Evolutionary conservation across 2,797 vertebrate species (phyloP), one percentile per base, ranked within the genome.

Genomic region (Peromyscus nudipes): DNA sequence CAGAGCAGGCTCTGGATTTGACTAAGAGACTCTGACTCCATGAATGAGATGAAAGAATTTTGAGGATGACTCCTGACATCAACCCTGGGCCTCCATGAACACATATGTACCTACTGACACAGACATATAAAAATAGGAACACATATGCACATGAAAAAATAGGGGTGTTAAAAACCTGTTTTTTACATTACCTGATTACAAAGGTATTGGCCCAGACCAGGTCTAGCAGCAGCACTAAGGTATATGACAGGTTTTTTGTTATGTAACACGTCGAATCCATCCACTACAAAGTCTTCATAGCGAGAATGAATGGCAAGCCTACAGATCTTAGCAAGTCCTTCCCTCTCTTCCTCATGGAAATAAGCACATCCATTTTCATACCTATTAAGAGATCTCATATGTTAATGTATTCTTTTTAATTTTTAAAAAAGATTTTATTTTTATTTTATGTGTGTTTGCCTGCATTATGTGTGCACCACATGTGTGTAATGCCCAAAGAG

Each of bases 291-390:
- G 90, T 99, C 99, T 43, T 99, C 99, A 62, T 99, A 99, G 76
- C 98, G 99, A 0, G 99, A 99, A n/a, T 99, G 99, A 96, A 99
- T 99, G 69, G 99, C 99, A 34, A 99, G 99, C 3, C 99, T 99
- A 89, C 99, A 99, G 95, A 99, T 99, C 98, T 99, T 99, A 16
- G 99, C 98, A 16, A 99, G 98, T 73, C 99, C 99, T 73, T 99
- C 99, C 46, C 99, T 98, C 98, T 99, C 99, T 67, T 99, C 99
- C 97, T 99, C 99, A 0, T 99, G 99, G 96, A 99, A 99, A 98
- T 99, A 99, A 1, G 99, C 99, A 0, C 99, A 99, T 23, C 99
- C 99, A 31, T 99, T 99, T 97, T 99, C 99, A 98, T 99, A 99
- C 97, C 99, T 99, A 98, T 96, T 96, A 96, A 93, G 77, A 97